A percentile compares a stretch with the other conserved stretches of the same genome.
Conservation (phyloP, 2,113 vertebrate genomes). For the Solea senegalensis region DNA sequence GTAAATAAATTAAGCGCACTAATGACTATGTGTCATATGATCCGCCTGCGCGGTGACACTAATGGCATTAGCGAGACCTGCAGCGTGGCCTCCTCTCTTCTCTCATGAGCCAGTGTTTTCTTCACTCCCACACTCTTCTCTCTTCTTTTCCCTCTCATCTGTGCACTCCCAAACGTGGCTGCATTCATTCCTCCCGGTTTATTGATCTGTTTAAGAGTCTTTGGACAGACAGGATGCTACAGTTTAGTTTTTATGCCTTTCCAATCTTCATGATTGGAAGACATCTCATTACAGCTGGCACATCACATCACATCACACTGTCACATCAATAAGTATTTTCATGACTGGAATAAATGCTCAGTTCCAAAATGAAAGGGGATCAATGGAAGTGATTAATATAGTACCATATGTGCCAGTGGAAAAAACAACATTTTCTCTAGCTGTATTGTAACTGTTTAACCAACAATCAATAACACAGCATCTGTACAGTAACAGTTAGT, state of each 20-base stretch:
- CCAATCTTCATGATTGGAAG: slow-evolving; percentile 6
- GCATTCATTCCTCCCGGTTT: slow-evolving; percentile 7
- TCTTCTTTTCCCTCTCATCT: slow-evolving; percentile 1
- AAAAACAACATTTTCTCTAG: too few relatives aligned
- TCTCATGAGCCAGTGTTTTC: neutral
- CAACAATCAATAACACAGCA: too few relatives aligned
- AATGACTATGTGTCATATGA: slow-evolving; percentile 61
- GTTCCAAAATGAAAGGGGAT: neutral
- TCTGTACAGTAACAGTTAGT: too few relatives aligned
- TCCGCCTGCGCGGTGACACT: slow-evolving; percentile 45
- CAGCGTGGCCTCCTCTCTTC: slow-evolving; percentile 21
- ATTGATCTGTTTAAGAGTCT: slow-evolving; percentile 29
- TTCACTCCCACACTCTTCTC: neutral
- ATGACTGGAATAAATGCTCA: too few relatives aligned
- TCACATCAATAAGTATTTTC: slow-evolving; percentile 27
- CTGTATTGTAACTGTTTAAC: too few relatives aligned
- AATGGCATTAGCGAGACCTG: slow-evolving; percentile 53
- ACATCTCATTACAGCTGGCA: slow-evolving; percentile 23
- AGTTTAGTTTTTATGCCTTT: slow-evolving; percentile 1
- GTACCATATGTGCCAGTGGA: too few relatives aligned
- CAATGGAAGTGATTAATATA: too few relatives aligned
- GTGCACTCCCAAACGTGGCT: neutral
- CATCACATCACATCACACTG: slow-evolving; percentile 9
- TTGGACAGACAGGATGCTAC: neutral
- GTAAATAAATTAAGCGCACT: slow-evolving; percentile 62